Evolutionary conservation across 1,140 invertebrate genomes (phyloP), one percentile per base, ranked within the genome.

Genomic region (Drosophila santomea): DNA sequence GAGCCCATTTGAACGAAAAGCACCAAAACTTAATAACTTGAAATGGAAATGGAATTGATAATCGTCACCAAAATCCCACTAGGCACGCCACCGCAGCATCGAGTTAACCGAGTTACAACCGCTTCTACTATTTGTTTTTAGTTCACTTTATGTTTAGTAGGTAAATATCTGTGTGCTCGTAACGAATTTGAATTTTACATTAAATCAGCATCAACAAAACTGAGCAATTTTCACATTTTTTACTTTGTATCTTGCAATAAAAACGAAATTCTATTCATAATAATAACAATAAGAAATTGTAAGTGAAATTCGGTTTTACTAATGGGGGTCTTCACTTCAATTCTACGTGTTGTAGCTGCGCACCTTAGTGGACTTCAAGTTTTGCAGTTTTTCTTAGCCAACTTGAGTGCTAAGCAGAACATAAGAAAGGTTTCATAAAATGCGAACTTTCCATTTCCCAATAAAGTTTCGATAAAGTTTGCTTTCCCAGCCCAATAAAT

Each of bases 71-170:
- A 48, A 20, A 79, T 66, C 73, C 66, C 61, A 80, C 59, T 64
- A 62, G 58, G 64, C 45, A 61, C 71, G 61, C 60, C 62, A 85
- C 66, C 54, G 64, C 74, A 58, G 80, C 74, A 80, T 72, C 78
- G 79, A 82, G 83, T 86, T 88, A 84, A 74, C 74, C 83, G 81
- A 75, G 73, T 75, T 75, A 67, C 50, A 74, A 75, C 72, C 73
- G 74, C 74, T 77, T 77, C 63, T 69, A 77, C 63, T 77, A 77
- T 78, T 78, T 77, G 74, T 78, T 78, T 78, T 90, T 89, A 90
- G 80, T 89, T 89, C 74, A 89, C 76, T 89, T 89, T 84, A 84
- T 89, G 85, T 89, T 89, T 90, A 90, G 85, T 89, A 90, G 85
- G 80, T 89, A 84, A 89, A 89, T 89, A 78, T 89, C 80, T 89